Percentiles rank a stretch among this genome's conserved stretches.
phyloP scores from a whole-genome alignment of 2,797 vertebrate species.

The Rhinella marina region DNA sequence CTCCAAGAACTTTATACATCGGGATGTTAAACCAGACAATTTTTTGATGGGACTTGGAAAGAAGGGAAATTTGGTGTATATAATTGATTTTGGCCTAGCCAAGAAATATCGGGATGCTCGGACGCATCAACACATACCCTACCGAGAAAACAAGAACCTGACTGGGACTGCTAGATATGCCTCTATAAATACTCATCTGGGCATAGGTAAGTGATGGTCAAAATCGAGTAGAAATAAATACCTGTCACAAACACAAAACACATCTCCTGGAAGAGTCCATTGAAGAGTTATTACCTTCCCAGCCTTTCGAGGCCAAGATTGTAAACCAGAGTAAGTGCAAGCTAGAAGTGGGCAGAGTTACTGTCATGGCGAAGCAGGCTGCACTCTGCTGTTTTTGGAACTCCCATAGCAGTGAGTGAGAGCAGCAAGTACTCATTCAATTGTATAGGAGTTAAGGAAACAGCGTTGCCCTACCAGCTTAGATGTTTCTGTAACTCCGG shows the following conservation, averaged over 20 bases:
- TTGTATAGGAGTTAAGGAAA: too few species aligned
- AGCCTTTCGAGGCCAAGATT: too few species aligned
- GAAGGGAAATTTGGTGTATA: slow-evolving; percentile 96
- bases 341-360: too few species aligned
- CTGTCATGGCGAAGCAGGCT: too few species aligned
- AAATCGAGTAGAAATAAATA: background rate
- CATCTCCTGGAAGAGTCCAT: background rate
- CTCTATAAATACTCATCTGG: slow-evolving; percentile 96
- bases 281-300: background rate
- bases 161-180: slow-evolving; percentile 95
- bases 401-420: too few species aligned
- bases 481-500: too few species aligned
- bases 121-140: slow-evolving; percentile 97
- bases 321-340: too few species aligned
- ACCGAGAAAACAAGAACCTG: slow-evolving; percentile 97
- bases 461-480: too few species aligned
- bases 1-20: slow-evolving; percentile 98
- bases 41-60: slow-evolving; percentile 97
- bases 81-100: slow-evolving; percentile 97
- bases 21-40: slow-evolving; percentile 96
- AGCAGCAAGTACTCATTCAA: too few species aligned
- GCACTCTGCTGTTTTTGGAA: too few species aligned
- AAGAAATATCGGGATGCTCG: slow-evolving; percentile 96
- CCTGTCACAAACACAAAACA: background rate
- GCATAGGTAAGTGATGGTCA: slow-evolving; percentile 82